These are phyloP conservation scores for Apolygus lucorum DNA, from an alignment of 1,140 invertebrate genomes.

Conservation along the genomic window DNA sequence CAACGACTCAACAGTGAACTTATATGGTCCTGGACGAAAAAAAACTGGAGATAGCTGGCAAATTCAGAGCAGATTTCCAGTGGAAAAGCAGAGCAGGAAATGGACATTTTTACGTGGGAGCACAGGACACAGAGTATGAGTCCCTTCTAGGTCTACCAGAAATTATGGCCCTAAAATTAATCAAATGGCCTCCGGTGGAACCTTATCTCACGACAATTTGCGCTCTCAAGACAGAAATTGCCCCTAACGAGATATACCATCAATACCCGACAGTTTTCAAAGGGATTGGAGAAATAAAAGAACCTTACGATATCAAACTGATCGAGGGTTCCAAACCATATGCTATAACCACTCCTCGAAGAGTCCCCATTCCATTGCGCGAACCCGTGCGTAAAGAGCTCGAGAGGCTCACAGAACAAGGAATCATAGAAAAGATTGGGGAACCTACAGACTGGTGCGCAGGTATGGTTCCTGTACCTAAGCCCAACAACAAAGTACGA, in stretches of 20 bases:
- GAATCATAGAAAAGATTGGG: slow-evolving; percentile 36
- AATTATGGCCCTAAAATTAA: neutral
- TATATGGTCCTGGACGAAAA: neutral
- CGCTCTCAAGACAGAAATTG: neutral
- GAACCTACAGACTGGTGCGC: slow-evolving; percentile 39
- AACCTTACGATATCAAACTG: neutral
- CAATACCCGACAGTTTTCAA: neutral
- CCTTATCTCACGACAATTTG: neutral
- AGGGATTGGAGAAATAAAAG: neutral
- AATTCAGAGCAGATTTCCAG: neutral
- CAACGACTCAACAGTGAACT: neutral
- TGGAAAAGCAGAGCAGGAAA: neutral
- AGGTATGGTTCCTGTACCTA: slow-evolving; percentile 40
- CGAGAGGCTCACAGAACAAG: slow-evolving; percentile 30
- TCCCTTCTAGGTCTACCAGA: neutral
- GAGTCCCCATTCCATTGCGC: slow-evolving; percentile 35
- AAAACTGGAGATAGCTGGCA: neutral
- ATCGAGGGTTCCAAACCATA: slow-evolving; percentile 21
- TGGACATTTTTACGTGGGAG: neutral
- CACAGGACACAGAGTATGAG: neutral
- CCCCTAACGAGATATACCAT: neutral
- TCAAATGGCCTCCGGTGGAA: neutral
- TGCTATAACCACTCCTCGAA: slow-evolving; percentile 32
- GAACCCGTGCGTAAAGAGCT: slow-evolving; percentile 32
- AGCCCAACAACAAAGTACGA: slow-evolving; percentile 36